Evolutionary conservation across 2,888 invertebrate genomes (phyloP).

Genomic region (Salticus scenicus): DNA sequence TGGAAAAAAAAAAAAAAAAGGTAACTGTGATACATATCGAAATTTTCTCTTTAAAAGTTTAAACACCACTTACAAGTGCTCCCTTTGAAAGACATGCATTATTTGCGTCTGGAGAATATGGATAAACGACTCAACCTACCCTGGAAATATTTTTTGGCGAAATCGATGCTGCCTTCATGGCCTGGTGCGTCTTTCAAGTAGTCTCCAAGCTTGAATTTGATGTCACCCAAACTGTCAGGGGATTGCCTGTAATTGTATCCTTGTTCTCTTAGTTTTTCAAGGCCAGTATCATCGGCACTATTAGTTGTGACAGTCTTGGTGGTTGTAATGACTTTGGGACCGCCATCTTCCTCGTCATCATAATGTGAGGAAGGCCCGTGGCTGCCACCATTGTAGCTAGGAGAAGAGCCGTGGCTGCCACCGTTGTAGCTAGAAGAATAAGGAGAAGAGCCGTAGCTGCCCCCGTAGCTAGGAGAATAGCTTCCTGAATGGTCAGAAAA

Average conservation of each 20-base stretch:
- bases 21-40: too few species aligned
- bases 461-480: constrained; percentile 9
- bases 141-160: constrained; percentile 45
- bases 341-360: constrained; percentile 29
- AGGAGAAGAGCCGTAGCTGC: constrained; percentile 47
- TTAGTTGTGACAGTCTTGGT: constrained; percentile 62
- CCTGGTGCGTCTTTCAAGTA: constrained; percentile 63
- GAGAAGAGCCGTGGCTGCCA: constrained; percentile 46
- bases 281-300: constrained; percentile 43
- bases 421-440: background rate
- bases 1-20: too few species aligned
- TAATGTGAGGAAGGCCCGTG: background rate
- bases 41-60: too few species aligned
- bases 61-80: too few species aligned
- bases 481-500: background rate
- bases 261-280: background rate
- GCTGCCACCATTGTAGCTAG: constrained; percentile 31
- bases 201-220: constrained; percentile 51
- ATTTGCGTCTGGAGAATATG: too few species aligned
- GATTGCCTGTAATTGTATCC: constrained; percentile 34
- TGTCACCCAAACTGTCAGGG: constrained; percentile 44
- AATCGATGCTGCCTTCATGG: constrained; percentile 48
- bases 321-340: constrained; percentile 51
- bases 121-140: constrained; percentile 36
- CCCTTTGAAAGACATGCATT: too few species aligned